Conservation (phyloP, 2,113 vertebrate genomes). For the Seriola quinqueradiata region DNA sequence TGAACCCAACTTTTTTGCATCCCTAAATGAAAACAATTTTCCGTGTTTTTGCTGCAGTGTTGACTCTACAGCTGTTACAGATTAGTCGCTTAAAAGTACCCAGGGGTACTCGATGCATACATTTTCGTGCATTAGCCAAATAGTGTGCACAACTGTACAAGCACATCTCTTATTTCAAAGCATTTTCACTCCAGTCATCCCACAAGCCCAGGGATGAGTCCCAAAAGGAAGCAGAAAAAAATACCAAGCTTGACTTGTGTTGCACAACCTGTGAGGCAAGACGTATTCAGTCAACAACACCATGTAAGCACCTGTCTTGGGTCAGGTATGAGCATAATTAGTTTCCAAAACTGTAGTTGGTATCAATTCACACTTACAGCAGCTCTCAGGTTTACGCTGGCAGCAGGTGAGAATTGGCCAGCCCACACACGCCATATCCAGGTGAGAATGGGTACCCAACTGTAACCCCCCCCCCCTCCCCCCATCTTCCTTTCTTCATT, state of each 20-base stretch:
- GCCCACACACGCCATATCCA: constrained; percentile 51
- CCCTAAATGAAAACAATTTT: constrained; percentile 9
- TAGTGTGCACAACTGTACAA: not conserved
- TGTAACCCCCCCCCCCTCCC: constrained; percentile 54
- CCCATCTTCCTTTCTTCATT: constrained; percentile 52
- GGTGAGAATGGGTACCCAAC: constrained; percentile 56
- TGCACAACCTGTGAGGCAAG: constrained; percentile 18
- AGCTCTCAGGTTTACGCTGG: constrained; percentile 20
- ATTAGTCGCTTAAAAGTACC: constrained; percentile 27
- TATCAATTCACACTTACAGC: constrained; percentile 65
- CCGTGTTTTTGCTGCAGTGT: not conserved
- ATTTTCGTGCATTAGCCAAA: constrained; percentile 17
- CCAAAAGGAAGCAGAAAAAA: constrained; percentile 32
- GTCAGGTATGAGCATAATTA: constrained; percentile 48
- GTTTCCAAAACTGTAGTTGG: constrained; percentile 49
- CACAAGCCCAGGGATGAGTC: constrained; percentile 4
- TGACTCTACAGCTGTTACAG: constrained; percentile 34
- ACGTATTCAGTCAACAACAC: constrained; percentile 40
- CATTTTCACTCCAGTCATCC: constrained; percentile 22
- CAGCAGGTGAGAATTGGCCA: constrained; percentile 73
- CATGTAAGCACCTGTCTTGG: constrained; percentile 9
- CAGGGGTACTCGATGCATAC: not conserved
- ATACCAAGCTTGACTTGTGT: constrained; percentile 21
- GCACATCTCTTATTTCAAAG: constrained; percentile 42
- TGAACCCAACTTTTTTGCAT: not conserved